phyloP scores from a whole-genome alignment of 2,113 vertebrate species.

The Phodopus roborovskii region DNA sequence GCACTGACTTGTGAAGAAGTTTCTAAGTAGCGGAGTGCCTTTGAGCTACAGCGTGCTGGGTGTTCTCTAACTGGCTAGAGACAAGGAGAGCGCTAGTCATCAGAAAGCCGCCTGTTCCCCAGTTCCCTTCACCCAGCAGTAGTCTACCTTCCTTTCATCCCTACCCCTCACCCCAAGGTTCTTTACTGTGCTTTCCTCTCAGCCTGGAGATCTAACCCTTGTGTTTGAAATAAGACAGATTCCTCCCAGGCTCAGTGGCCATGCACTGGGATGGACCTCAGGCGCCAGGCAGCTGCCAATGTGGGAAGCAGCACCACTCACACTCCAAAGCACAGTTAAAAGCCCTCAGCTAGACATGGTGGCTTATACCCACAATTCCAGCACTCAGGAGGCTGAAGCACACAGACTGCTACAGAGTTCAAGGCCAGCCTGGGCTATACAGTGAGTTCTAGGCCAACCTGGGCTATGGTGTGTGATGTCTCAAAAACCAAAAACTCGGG shows the following conservation, averaged over 20 bases:
- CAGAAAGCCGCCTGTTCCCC: not conserved
- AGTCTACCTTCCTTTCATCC: not conserved
- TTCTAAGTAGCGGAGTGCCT: not conserved
- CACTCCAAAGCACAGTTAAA: conserved; percentile 49
- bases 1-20: not conserved
- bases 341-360: not conserved
- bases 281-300: not conserved
- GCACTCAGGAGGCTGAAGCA: not conserved
- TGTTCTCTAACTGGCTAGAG: not conserved
- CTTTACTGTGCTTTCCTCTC: not conserved
- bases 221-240: not conserved
- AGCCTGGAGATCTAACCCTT: not conserved
- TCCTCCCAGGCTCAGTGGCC: too few relatives aligned
- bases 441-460: not conserved
- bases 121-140: not conserved
- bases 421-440: not conserved
- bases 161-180: not conserved
- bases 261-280: not conserved
- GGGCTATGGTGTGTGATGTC: not conserved
- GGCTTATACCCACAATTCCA: not conserved
- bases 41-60: not conserved
- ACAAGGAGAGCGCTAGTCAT: not conserved
- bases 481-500: not conserved
- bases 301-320: not conserved
- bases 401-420: not conserved